Conservation (phyloP, 2,113 vertebrate species). For the Nothoprocta pentlandii region DNA sequence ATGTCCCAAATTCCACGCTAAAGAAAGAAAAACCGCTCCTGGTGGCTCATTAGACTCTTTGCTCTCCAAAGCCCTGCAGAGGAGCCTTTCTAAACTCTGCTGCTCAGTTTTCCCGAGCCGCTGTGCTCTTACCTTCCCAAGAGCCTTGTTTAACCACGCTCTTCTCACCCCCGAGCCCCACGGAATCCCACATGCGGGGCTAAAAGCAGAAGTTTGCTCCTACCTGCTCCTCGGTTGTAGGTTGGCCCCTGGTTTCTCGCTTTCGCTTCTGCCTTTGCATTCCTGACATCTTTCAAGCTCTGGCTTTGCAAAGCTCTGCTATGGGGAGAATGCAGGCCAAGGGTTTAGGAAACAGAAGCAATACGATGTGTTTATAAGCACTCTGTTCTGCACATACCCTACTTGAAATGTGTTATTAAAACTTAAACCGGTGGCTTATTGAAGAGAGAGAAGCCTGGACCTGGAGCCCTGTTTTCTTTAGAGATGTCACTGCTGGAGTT, state of each 20-base stretch:
- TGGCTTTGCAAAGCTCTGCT: background rate
- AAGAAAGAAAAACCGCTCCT: background rate
- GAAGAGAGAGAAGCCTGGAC: background rate
- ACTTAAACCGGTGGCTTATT: background rate
- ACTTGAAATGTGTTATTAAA: background rate
- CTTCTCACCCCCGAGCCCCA: background rate
- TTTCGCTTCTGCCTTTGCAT: background rate
- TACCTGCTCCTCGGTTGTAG: background rate
- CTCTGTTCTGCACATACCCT: background rate
- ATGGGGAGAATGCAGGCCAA: background rate
- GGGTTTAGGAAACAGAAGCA: background rate
- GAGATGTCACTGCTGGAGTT: background rate
- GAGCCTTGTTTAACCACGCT: background rate
- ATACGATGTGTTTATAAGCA: rapidly evolving
- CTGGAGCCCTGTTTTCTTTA: background rate
- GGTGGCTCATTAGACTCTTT: background rate
- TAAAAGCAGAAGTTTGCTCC: background rate
- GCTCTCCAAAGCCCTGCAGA: background rate
- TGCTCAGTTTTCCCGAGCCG: background rate
- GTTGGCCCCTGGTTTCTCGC: rapidly evolving
- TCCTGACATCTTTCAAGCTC: background rate
- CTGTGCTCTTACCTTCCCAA: rapidly evolving
- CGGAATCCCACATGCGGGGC: too few relatives aligned
- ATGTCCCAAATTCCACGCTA: background rate
- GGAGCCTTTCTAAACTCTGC: background rate